phyloP scores from a whole-genome alignment of 2,113 vertebrate species.

The Poeciliopsis retropinna region DNA sequence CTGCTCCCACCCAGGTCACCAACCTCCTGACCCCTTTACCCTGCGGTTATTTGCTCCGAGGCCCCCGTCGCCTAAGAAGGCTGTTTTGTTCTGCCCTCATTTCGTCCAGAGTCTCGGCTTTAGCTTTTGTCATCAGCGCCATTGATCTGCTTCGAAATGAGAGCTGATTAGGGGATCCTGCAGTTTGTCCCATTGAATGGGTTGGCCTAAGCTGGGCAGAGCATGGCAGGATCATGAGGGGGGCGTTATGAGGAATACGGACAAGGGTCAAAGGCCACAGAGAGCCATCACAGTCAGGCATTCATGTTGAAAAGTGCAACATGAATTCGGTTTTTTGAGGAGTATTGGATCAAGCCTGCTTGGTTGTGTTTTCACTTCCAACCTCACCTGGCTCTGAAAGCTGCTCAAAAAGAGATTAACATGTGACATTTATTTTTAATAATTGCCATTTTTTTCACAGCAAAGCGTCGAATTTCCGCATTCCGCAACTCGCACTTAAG shows the following conservation, averaged over 20 bases:
- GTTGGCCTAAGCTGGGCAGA: slow-evolving; percentile 42
- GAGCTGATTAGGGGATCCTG: slow-evolving; percentile 77
- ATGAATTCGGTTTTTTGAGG: slow-evolving; percentile 65
- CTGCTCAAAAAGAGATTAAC: slow-evolving; percentile 21
- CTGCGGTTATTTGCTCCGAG: slow-evolving; percentile 75
- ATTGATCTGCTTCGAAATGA: slow-evolving; percentile 78
- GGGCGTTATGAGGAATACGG: slow-evolving; percentile 41
- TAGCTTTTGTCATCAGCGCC: slow-evolving; percentile 72
- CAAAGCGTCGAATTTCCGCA: slow-evolving; percentile 5
- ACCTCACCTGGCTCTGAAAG: slow-evolving; percentile 36
- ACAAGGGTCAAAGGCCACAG: slow-evolving; percentile 57
- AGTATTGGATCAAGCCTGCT: slow-evolving; percentile 33
- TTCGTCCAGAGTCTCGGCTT: slow-evolving; percentile 46
- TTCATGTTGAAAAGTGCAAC: slow-evolving; percentile 63
- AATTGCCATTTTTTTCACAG: slow-evolving; percentile 10
- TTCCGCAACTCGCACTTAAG: background rate
- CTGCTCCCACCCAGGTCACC: slow-evolving; percentile 70
- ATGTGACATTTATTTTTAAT: slow-evolving; percentile 38
- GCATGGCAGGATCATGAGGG: slow-evolving; percentile 41
- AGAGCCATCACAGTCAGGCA: slow-evolving; percentile 69
- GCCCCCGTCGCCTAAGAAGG: slow-evolving; percentile 71
- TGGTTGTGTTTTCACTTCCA: slow-evolving; percentile 42
- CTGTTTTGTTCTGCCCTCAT: slow-evolving; percentile 73
- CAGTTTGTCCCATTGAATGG: slow-evolving; percentile 73
- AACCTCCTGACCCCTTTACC: slow-evolving; percentile 72